Evolutionary conservation across 2,797 vertebrate species (phyloP), one percentile per base, ranked within the genome.

Genomic region (Anguilla anguilla): DNA sequence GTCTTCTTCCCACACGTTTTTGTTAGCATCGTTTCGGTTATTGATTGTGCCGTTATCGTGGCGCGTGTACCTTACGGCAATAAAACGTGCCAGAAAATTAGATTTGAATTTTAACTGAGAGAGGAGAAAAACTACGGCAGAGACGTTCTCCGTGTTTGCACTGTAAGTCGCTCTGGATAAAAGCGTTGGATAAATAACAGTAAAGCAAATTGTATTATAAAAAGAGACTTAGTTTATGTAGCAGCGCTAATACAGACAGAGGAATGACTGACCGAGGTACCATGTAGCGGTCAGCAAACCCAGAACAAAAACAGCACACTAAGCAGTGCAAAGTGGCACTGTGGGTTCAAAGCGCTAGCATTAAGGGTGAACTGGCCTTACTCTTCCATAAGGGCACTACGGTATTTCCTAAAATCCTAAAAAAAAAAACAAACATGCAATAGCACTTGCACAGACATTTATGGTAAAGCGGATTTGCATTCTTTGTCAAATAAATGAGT

Each of bases 221-320:
- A 9, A 31, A 31, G 53, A 55, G 53, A 55, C 13, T 55, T 55
- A 11, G 53, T 55, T 55, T 55, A 55, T 15, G 2, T 15, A 13
- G 53, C 53, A 15, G 53, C 13, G 53, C 9, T 55, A 55, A 55
- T 55, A 55, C 9, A 55, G 53, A 64, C 61, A 22, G 61, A 28
- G 17, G 11, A 69, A 22, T 35, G n/a, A 53, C 28, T 6, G 88
- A 84, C 84, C 89, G 89, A 84, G 86, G 90, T 91, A 91, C 91
- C 39, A 0, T 7, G 25, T 11, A 49, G 17, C 0, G 7, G 17
- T 13, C 17, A 74, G 31, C 28, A 74, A 2, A 10, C 31, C 69
- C 22, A 64, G 0, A 74, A 74, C 28, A 77, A 17, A 77, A 6
- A 77, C 2, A 43, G 10, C 72, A 5, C 72, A 61, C 2, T 15